Conservation (phyloP, 2,797 vertebrate species). For the Trachops cirrhosus region DNA sequence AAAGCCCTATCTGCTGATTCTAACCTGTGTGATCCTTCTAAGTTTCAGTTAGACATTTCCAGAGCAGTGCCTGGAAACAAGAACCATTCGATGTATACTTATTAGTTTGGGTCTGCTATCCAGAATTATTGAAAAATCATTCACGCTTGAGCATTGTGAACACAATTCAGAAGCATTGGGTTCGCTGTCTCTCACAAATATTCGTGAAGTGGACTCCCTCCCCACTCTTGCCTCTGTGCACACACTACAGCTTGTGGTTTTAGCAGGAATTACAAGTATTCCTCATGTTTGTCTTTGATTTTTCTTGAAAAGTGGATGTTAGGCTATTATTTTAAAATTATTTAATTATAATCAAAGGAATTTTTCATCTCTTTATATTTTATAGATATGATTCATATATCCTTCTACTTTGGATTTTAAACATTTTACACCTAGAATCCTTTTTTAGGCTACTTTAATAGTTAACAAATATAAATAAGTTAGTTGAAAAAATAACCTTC, state of each 20-base stretch:
- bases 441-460: neutral
- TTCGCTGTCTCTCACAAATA: neutral
- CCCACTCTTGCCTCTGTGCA: fast-evolving
- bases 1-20: neutral
- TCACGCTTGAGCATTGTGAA: neutral
- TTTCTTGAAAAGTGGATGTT: neutral
- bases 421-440: neutral
- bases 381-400: neutral
- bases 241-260: neutral
- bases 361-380: neutral
- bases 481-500: neutral
- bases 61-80: neutral
- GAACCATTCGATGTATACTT: neutral
- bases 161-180: neutral
- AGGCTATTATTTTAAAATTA: neutral
- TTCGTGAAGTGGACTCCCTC: fast-evolving
- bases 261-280: neutral
- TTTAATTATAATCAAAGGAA: neutral
- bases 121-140: neutral
- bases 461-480: neutral
- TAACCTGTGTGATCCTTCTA: neutral
- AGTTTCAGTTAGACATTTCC: neutral
- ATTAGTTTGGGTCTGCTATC: neutral
- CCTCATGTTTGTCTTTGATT: neutral
- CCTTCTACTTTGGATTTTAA: neutral